Base-by-base conservation (phyloP, 2,113 vertebrate genomes). In the Pica pica region DNA sequence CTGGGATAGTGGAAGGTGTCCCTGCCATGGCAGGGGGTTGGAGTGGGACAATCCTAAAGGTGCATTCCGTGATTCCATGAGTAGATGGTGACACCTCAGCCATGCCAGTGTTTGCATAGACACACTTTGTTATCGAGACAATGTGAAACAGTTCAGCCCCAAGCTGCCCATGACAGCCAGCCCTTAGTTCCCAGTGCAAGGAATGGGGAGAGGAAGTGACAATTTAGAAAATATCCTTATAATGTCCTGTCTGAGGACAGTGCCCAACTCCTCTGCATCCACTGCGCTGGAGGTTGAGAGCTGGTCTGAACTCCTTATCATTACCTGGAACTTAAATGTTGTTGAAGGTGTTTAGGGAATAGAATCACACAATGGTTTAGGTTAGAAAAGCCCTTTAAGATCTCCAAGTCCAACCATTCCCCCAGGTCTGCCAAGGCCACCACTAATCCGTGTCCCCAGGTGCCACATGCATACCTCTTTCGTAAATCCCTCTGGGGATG, bases 381-480 rank as follows among this genome's bases (percentile, higher is more conserved):
- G 56, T 49, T 33, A 15, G 35, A 56, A 56, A 67, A 42, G 15
- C 10, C 26, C 17, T 50, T 10, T 11, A 1, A 23, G 41, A 16
- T 9, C 46, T 18, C 10, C 1, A 5, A 27, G 53, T 26, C 39
- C 53, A 75, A 9, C n/a, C 13, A n/a, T 20, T 46, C 11, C 13
- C 39, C 19, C 70, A 27, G 55, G n/a, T 13, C n/a, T 61, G 26
- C 30, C 26, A 41, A 61, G 24, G 16, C 47, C 87, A 61, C 24
- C 39, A 31, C 3, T 68, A 0, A 35, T 20, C 12, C 17, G 0
- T 19, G 63, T 76, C 41, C 61, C 24, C 55, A 55, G 0, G n/a
- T 31, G 79, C 35, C 78, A 41, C 47, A 31, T 19, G 3, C 30
- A 47, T 20, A 7, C 1, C 2, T 8, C n/a, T 35, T n/a, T 3